Conservation (phyloP, 1,140 invertebrate genomes). For the Diuraphis noxia region DNA sequence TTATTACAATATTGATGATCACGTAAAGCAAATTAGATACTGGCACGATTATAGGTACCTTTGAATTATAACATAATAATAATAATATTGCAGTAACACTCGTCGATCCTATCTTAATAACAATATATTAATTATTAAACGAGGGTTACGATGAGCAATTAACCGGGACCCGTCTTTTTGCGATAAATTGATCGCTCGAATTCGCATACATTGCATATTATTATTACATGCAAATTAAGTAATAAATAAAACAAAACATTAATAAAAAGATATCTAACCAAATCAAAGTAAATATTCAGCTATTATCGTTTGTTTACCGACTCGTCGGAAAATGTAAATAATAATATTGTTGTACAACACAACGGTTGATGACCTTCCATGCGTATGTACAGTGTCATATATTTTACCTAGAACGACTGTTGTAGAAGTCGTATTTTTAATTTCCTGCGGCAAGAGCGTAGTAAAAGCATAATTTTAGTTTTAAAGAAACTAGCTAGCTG, state of each 20-base stretch:
- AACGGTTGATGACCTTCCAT: background rate
- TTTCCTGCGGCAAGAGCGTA: background rate
- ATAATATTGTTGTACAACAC: background rate
- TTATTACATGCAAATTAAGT: background rate
- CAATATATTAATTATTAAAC: background rate
- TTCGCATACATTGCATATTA: background rate
- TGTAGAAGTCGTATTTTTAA: background rate
- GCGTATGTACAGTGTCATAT: background rate
- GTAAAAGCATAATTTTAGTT: constrained; percentile 10
- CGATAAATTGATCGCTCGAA: background rate
- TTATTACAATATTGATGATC: background rate
- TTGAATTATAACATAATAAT: background rate
- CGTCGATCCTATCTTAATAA: background rate
- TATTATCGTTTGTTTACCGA: background rate
- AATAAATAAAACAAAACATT: background rate
- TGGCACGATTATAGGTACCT: background rate
- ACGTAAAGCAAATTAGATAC: background rate
- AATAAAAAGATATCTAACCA: background rate
- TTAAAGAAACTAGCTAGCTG: background rate
- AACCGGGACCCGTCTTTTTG: background rate
- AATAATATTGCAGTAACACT: background rate
- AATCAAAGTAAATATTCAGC: background rate
- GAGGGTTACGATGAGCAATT: background rate
- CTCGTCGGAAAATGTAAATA: background rate
- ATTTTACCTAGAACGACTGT: background rate